Percentiles rank a stretch among this genome's conserved stretches.
Evolutionary conservation across 2,113 vertebrate species (phyloP).

Genomic region (Albula goreensis): DNA sequence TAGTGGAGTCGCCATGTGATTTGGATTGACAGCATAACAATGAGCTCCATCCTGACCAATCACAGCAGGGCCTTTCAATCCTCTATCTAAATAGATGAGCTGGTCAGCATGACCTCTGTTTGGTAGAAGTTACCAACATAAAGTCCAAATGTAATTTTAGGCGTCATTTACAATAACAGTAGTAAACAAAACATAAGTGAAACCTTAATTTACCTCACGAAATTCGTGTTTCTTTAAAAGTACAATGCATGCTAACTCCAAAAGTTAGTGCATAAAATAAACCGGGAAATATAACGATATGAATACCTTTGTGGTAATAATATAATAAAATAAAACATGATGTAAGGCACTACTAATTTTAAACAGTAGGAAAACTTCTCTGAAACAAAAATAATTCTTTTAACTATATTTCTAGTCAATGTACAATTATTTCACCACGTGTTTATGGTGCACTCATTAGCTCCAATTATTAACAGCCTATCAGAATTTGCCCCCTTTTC

Average conservation of each 20-base stretch:
- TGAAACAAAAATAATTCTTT: background rate
- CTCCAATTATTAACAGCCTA: background rate
- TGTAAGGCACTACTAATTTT: background rate
- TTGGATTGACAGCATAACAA: constrained; percentile 85
- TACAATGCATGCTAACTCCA: too few species aligned
- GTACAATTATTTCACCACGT: background rate
- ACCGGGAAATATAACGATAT: too few species aligned
- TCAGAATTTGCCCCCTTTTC: background rate
- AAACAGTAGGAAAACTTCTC: background rate
- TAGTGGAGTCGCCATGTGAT: constrained; percentile 71
- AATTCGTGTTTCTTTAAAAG: background rate
- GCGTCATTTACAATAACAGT: constrained; percentile 28
- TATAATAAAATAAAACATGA: too few species aligned
- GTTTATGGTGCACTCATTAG: background rate
- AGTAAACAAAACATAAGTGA: background rate
- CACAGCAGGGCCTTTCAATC: constrained; percentile 61
- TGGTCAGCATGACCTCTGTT: constrained; percentile 46
- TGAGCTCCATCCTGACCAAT: constrained; percentile 80
- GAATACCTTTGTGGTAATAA: too few species aligned
- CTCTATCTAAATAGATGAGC: constrained; percentile 43
- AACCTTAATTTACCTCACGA: background rate
- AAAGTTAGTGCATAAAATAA: too few species aligned
- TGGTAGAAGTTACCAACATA: constrained; percentile 42
- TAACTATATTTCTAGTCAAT: background rate
- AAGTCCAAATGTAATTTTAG: constrained; percentile 20